Percentiles rank a stretch among this genome's conserved stretches.
Evolutionary conservation across 2,888 invertebrate species (phyloP).

Genomic region (Bellardia pandia): DNA sequence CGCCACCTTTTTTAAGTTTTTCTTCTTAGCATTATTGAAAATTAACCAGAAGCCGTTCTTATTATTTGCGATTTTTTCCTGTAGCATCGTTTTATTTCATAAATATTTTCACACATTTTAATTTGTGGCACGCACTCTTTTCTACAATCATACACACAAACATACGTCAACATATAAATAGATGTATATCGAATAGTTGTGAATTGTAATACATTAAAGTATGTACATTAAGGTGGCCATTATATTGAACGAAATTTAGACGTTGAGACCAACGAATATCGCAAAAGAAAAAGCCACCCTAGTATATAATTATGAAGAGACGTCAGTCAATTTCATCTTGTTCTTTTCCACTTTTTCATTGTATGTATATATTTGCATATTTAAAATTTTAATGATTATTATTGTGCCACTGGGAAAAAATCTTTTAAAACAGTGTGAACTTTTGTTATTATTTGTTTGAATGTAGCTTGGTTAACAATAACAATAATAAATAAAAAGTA

Average conservation of each 20-base stretch:
- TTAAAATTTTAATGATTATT: slow-evolving; percentile 42
- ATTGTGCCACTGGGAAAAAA: slow-evolving; percentile 58
- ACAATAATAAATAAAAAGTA: neutral
- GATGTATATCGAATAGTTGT: neutral
- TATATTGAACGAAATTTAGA: too few relatives aligned
- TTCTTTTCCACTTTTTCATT: neutral
- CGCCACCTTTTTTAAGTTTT: too few relatives aligned
- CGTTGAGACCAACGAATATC: too few relatives aligned
- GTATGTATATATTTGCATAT: too few relatives aligned
- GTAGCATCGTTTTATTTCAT: too few relatives aligned
- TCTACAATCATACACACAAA: neutral
- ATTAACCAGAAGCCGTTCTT: too few relatives aligned
- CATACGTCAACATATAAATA: neutral
- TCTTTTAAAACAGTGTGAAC: slow-evolving; percentile 43
- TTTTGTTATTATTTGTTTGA: slow-evolving; percentile 23
- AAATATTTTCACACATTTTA: neutral
- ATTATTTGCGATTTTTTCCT: too few relatives aligned
- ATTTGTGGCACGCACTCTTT: slow-evolving; percentile 17
- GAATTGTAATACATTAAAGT: neutral
- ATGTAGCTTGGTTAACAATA: slow-evolving; percentile 29
- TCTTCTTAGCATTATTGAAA: too few relatives aligned
- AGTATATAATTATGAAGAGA: too few relatives aligned
- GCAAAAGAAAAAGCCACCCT: too few relatives aligned
- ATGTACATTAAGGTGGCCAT: neutral
- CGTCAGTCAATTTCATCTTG: neutral